These are phyloP conservation scores for Sinonovacula constricta DNA, from an alignment of 1,140 invertebrate species.

Conservation along the genomic window DNA sequence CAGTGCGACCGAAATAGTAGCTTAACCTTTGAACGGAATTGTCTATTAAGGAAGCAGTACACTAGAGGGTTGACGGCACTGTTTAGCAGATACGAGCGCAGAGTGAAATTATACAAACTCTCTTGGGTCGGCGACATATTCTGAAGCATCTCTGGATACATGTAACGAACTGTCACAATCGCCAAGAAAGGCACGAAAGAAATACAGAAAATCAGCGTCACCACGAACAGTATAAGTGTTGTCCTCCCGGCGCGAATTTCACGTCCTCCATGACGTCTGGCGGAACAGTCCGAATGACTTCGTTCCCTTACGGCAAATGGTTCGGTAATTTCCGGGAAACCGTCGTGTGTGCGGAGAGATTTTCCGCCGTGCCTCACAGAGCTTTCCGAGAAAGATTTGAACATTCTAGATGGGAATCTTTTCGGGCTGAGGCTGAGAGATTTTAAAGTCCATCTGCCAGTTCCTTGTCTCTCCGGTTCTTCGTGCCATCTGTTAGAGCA, in stretches of 20 bases:
- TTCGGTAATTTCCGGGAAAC: constrained; percentile 27
- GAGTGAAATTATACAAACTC: constrained; percentile 47
- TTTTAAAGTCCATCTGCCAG: not conserved
- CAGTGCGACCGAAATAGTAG: constrained; percentile 15
- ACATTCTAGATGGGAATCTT: constrained; percentile 20
- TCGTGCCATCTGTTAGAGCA: constrained; percentile 13
- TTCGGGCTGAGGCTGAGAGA: not conserved
- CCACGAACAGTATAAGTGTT: constrained; percentile 47
- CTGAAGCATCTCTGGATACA: constrained; percentile 10
- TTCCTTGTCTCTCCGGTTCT: no score
- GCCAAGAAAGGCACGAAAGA: constrained; percentile 51
- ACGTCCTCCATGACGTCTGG: constrained; percentile 39
- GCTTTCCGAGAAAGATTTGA: constrained; percentile 23
- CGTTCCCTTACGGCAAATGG: constrained; percentile 6
- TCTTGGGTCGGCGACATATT: constrained; percentile 16
- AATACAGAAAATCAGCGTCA: constrained; percentile 42
- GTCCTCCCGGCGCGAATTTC: constrained; percentile 39
- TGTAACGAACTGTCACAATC: constrained; percentile 31
- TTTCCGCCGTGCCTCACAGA: not conserved
- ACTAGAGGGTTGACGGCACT: constrained; percentile 60
- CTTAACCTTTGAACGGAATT: constrained; percentile 52
- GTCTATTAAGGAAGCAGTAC: constrained; percentile 54
- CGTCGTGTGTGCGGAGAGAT: not conserved
- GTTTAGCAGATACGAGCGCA: constrained; percentile 60
- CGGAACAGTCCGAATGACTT: constrained; percentile 21